phyloP scores from a whole-genome alignment of 2,888 invertebrate species.

The Cryptus viduatorius region DNA sequence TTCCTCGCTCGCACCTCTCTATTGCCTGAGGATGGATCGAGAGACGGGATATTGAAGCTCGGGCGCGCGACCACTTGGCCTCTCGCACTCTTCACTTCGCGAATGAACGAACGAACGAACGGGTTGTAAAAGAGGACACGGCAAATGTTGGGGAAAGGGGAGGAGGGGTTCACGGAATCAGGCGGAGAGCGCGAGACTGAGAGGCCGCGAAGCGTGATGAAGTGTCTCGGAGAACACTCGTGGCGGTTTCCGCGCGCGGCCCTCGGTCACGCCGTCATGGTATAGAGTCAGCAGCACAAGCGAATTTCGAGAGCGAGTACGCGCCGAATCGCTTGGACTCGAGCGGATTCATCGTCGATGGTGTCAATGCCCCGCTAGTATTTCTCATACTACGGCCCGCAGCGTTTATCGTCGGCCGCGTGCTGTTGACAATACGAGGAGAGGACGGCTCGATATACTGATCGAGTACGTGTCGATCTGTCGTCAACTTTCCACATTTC shows the following conservation, averaged over 20 bases:
- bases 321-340: constrained; percentile 45
- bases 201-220: constrained; percentile 64
- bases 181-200: constrained; percentile 61
- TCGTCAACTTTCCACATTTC: constrained; percentile 31
- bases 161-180: constrained; percentile 42
- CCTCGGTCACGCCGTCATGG: constrained; percentile 55
- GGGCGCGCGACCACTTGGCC: constrained; percentile 39
- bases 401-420: constrained; percentile 34
- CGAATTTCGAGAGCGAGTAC: constrained; percentile 59
- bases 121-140: constrained; percentile 7
- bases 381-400: constrained; percentile 32
- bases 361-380: constrained; percentile 17
- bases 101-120: constrained; percentile 35
- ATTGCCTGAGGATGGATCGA: constrained; percentile 43
- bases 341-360: constrained; percentile 46
- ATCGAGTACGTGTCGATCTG: constrained; percentile 53
- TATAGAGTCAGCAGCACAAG: constrained; percentile 45
- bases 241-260: constrained; percentile 46
- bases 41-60: constrained; percentile 19
- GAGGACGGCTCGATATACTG: constrained; percentile 48
- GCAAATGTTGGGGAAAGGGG: background rate
- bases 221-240: constrained; percentile 64
- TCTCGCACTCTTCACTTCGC: constrained; percentile 17
- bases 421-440: constrained; percentile 51
- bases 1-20: constrained; percentile 12